Evolutionary conservation across 53 echinoderm and acorn worm genomes (phyloP), one percentile per base, ranked within the genome.

Genomic region (Glandiceps talaboti): DNA sequence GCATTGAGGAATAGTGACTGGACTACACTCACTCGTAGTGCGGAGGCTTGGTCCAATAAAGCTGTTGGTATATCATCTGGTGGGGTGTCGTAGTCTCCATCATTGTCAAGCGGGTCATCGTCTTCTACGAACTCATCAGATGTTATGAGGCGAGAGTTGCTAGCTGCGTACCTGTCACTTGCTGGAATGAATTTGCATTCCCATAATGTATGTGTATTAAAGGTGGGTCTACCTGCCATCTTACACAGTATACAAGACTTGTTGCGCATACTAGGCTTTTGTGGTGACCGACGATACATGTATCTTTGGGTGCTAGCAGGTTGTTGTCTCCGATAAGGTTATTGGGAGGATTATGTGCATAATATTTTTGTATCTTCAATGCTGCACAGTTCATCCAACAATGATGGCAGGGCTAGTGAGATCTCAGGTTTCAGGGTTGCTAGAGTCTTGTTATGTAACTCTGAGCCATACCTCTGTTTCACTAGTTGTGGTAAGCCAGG

Each of bases 371-470:
- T 12, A 45, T 45, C 28, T 26, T 29, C 77, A 28, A 1, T 32
- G 29, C 33, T 45, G 14, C 73, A 31, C 0, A 74, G 29, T 33
- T 89, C 82, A 20, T 89, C 87, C 0, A 77, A 31, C 1, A 91
- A 76, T n/a, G 76, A 73, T 45, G 64, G 64, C 20, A 45, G 64
- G 20, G 64, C 64, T 45, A 45, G 64, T 45, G 64, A 45, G 6
- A 45, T 45, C 6, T 45, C 64, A 6, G 64, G 64, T 45, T 45
- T 45, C 6, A 45, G 20, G 6, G 64, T 12, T 20, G 64, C 64
- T 20, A 45, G 64, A 20, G 64, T 45, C 20, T 45, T 45, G 64
- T 45, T 45, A 45, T 45, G 64, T 45, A 45, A 20, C 20, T 20
- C 64, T 45, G 64, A 45, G 20, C 64, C 64, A 20, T 45, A 45